Conservation (phyloP, 1,140 invertebrate genomes). For the Littorina saxatilis region DNA sequence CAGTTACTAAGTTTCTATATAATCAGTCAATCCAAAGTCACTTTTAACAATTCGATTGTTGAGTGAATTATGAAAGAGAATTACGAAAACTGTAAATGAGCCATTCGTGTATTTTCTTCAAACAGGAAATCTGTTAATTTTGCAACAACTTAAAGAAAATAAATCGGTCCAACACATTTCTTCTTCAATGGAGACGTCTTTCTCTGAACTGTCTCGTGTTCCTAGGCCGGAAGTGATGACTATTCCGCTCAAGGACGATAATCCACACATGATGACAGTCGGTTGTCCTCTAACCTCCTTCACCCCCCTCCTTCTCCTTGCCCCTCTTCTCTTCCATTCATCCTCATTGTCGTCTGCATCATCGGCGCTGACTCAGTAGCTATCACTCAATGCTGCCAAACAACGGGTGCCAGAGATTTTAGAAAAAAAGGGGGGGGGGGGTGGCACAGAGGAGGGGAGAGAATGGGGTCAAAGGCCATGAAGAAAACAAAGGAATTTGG, state of each 20-base stretch:
- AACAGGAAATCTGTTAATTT: no score
- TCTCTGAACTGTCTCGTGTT: no score
- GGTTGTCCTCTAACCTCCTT: neutral
- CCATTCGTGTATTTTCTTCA: no score
- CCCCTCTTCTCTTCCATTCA: neutral
- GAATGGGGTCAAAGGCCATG: neutral
- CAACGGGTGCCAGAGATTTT: neutral
- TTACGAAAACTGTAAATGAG: no score
- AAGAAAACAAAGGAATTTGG: conserved; percentile 13
- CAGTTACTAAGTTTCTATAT: no score
- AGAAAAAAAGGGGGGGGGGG: neutral
- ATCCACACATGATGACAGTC: neutral
- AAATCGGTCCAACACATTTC: no score
- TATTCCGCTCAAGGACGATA: conserved; percentile 2
- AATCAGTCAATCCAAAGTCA: no score
- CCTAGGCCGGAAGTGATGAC: conserved; percentile 4
- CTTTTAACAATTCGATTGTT: no score
- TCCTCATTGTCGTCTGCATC: conserved; percentile 17
- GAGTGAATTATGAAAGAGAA: no score
- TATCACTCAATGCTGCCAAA: neutral
- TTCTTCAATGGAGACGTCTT: no score
- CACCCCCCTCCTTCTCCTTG: neutral
- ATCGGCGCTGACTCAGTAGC: conserved; percentile 6
- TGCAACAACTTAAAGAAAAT: no score
- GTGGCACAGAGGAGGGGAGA: neutral